These are phyloP conservation scores for Pardalotus punctatus DNA, from an alignment of 2,113 vertebrate genomes.

Conservation along the genomic window DNA sequence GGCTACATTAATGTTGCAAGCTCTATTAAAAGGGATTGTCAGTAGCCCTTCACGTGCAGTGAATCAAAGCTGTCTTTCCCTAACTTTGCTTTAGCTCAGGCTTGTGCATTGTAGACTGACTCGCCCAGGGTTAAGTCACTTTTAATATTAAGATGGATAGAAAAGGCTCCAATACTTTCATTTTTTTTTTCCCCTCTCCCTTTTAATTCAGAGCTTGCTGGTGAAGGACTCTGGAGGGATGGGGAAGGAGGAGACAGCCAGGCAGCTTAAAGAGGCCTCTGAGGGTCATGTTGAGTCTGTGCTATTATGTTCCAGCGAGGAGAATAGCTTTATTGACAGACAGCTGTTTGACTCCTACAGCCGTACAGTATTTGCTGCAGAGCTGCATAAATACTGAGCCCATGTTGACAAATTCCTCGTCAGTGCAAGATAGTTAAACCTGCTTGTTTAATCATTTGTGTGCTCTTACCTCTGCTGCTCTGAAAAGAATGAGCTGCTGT, in stretches of 20 bases:
- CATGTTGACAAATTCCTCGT: slow-evolving; percentile 49
- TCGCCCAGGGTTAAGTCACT: slow-evolving; percentile 40
- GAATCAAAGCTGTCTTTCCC: slow-evolving; percentile 52
- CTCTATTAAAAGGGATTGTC: slow-evolving; percentile 41
- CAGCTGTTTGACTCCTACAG: slow-evolving; percentile 53
- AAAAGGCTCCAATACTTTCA: neutral
- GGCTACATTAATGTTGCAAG: slow-evolving; percentile 39
- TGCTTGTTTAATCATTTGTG: slow-evolving; percentile 53
- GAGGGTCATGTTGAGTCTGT: slow-evolving; percentile 50
- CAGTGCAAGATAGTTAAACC: slow-evolving; percentile 43
- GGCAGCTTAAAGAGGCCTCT: slow-evolving; percentile 56
- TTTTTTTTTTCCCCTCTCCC: neutral
- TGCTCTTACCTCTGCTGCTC: slow-evolving; percentile 8
- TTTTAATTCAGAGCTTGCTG: slow-evolving; percentile 23
- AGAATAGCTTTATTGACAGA: slow-evolving; percentile 44
- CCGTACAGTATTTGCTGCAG: neutral
- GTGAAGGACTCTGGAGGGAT: slow-evolving; percentile 50
- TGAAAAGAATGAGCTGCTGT: neutral
- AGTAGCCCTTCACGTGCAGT: neutral
- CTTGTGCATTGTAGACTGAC: neutral
- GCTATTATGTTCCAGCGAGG: slow-evolving; percentile 29
- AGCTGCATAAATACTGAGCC: slow-evolving; percentile 13
- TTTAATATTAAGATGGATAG: slow-evolving; percentile 38
- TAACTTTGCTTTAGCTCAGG: slow-evolving; percentile 27
- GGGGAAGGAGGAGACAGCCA: slow-evolving; percentile 55